Conservation (phyloP, 2,888 invertebrate species). For the Folsomia candida region DNA sequence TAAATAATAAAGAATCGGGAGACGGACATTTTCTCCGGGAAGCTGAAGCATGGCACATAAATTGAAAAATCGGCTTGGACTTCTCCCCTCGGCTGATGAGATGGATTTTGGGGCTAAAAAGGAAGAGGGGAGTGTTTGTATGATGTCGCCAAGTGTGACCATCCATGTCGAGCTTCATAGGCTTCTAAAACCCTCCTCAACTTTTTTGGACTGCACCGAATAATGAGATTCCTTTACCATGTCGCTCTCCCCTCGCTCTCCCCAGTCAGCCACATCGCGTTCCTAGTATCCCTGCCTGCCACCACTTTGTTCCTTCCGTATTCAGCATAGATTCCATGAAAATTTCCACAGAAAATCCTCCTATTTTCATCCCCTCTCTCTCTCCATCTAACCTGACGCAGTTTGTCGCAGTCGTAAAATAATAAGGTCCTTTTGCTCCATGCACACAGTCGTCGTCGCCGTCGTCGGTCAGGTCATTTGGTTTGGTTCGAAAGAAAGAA, state of each 20-base stretch:
- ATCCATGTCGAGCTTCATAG: slow-evolving; percentile 1
- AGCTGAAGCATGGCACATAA: background rate
- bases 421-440: background rate
- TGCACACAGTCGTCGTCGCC: background rate
- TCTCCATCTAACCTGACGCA: background rate
- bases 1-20: background rate
- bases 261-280: background rate
- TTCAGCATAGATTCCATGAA: too few relatives aligned
- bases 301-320: too few relatives aligned
- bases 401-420: background rate
- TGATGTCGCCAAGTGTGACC: slow-evolving; percentile 13
- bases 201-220: slow-evolving; percentile 1
- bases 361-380: background rate
- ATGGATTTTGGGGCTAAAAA: background rate
- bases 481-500: too few relatives aligned
- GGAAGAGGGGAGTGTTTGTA: background rate
- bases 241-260: background rate
- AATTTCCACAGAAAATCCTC: too few relatives aligned
- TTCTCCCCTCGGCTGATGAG: background rate
- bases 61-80: background rate
- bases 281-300: too few relatives aligned
- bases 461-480: too few relatives aligned
- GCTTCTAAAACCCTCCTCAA: background rate
- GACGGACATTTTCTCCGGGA: background rate
- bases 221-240: slow-evolving; percentile 9